These are phyloP conservation scores for Alviniconcha marisindica DNA, from an alignment of 1,140 invertebrate species.

Conservation along the genomic window DNA sequence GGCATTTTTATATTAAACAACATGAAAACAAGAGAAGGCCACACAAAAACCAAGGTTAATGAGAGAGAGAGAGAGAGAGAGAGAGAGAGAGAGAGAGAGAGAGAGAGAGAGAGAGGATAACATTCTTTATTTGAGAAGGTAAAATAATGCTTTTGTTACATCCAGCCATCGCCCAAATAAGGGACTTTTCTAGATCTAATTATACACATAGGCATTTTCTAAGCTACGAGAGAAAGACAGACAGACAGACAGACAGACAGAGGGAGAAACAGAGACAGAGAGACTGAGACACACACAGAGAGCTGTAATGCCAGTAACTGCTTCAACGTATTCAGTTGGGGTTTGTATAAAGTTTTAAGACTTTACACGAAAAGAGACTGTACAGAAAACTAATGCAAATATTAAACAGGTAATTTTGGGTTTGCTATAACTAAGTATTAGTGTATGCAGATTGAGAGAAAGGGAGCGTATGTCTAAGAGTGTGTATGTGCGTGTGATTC, in stretches of 20 bases:
- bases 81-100: background rate
- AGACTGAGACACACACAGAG: background rate
- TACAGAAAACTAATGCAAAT: too few species aligned
- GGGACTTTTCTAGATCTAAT: background rate
- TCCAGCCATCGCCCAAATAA: background rate
- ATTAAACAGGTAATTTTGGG: too few species aligned
- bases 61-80: background rate
- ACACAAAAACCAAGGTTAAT: background rate
- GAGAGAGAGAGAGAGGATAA: background rate
- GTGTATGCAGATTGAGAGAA: too few species aligned
- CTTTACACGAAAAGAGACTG: too few species aligned
- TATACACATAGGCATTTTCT: background rate
- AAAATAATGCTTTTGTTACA: background rate
- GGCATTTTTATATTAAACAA: too few species aligned
- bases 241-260: background rate
- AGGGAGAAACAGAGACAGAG: background rate
- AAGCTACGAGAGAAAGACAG: background rate
- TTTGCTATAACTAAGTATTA: too few species aligned
- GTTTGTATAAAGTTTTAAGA: too few species aligned
- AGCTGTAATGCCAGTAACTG: too few species aligned
- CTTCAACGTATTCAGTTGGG: too few species aligned
- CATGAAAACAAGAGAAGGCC: background rate
- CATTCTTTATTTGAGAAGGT: background rate
- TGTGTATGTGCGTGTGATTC: too few species aligned
- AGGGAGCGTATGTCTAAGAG: too few species aligned